Evolutionary conservation across 2,113 vertebrate genomes (phyloP).

Genomic region (Guaruba guarouba): DNA sequence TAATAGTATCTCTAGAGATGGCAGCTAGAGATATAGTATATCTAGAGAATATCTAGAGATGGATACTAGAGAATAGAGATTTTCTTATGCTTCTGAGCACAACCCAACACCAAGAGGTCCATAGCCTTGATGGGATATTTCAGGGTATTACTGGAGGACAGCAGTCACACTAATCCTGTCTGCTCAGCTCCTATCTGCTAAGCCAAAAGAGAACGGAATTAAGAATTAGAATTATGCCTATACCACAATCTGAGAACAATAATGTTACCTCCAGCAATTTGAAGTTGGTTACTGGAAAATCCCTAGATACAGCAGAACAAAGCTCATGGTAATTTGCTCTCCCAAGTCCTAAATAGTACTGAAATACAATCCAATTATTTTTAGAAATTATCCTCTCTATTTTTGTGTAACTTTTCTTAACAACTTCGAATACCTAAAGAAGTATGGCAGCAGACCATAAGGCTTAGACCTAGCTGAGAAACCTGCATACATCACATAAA

Average conservation of each 20-base stretch:
- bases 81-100: background rate
- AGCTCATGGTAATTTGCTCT: background rate
- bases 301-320: background rate
- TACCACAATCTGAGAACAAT: background rate
- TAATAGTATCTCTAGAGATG: background rate
- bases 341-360: background rate
- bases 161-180: background rate
- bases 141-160: background rate
- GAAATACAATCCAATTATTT: background rate
- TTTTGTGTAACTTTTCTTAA: background rate
- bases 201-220: background rate
- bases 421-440: background rate
- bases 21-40: background rate
- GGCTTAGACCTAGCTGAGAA: background rate
- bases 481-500: constrained; percentile 3
- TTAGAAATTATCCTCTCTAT: background rate
- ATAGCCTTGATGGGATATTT: background rate
- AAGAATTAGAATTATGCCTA: background rate
- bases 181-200: background rate
- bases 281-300: background rate
- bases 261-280: background rate
- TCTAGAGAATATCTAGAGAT: no score
- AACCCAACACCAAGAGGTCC: background rate
- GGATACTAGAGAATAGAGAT: background rate
- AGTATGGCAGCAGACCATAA: background rate